phyloP scores from a whole-genome alignment of 1,140 invertebrate species.

The Alviniconcha marisindica region DNA sequence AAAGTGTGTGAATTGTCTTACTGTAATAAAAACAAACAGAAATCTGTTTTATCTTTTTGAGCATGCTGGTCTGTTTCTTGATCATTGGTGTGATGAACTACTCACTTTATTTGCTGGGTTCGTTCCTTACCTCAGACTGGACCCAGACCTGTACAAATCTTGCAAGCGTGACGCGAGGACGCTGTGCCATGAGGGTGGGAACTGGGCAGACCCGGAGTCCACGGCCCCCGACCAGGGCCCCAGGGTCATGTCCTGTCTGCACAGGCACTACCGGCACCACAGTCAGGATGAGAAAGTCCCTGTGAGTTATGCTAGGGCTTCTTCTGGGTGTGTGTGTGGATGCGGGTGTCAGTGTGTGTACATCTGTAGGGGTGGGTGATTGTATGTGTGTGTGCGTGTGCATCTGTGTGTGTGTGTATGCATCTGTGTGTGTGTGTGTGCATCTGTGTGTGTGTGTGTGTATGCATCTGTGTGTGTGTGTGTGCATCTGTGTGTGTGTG shows the following conservation, averaged over 20 bases:
- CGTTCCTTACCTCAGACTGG: constrained; percentile 84
- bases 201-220: constrained; percentile 84
- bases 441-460: too few relatives aligned
- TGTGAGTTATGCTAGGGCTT: neutral
- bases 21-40: too few relatives aligned
- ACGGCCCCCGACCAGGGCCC: constrained; percentile 85
- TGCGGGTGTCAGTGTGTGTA: neutral
- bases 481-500: too few relatives aligned
- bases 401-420: too few relatives aligned
- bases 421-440: too few relatives aligned
- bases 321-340: neutral
- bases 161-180: constrained; percentile 91
- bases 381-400: constrained; percentile 2
- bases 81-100: too few relatives aligned
- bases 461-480: too few relatives aligned
- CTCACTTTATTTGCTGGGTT: too few relatives aligned
- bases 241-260: constrained; percentile 94
- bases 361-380: neutral
- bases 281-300: constrained; percentile 31
- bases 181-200: constrained; percentile 87
- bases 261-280: constrained; percentile 84
- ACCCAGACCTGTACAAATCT: constrained; percentile 90
- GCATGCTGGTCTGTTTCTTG: too few relatives aligned
- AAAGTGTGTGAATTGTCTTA: too few relatives aligned
- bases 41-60: too few relatives aligned